Base-by-base conservation (phyloP, 2,797 vertebrate genomes). In the Argentina silus region DNA sequence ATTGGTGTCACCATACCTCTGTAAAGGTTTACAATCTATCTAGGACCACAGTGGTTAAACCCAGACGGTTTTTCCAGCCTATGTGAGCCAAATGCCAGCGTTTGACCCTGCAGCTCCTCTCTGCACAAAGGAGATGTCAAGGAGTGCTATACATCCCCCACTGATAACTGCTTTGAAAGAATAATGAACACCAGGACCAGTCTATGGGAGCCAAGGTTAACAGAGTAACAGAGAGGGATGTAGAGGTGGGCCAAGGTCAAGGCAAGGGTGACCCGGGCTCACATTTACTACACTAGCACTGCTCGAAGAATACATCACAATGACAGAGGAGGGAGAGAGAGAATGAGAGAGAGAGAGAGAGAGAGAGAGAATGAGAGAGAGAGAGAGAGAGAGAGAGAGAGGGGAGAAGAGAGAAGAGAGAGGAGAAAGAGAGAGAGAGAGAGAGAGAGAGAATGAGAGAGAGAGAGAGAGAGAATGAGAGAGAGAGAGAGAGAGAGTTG, bases 221-320 rank as follows among this genome's bases (percentile, higher is more conserved):
- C 59, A 14, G 1, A 55, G 7, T 5, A 19, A 15, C 47, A 36
- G 7, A 55, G 47, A n/a, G 59, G 19, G 62, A 27, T 15, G 12
- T 48, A 44, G 9, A 62, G 45, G 51, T 36, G 27, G 27, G 27
- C 27, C 60, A 68, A 81, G 75, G 78, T 75, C 72, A 70, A 65
- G 48, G 42, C 67, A 64, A 78, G 19, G 53, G 55, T 19, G 15
- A 23, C 12, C 15, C 69, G 44, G 47, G 59, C 64, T 76, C 23
- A 77, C 47, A 69, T 72, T 77, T 64, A 74, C 4, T 23, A 19
- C 5, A 7, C 36, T 36, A 4, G 6, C 0, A 23, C 55, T 36
- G 69, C 44, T 44, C 43, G 2, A 44, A 65, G 83, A 78, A 80
- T 70, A 67, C 1, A 73, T 57, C 14, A 21, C 78, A 62, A 57